These are phyloP conservation scores for Sitobion miscanthi DNA, from an alignment of 1,140 invertebrate genomes.

Conservation along the genomic window DNA sequence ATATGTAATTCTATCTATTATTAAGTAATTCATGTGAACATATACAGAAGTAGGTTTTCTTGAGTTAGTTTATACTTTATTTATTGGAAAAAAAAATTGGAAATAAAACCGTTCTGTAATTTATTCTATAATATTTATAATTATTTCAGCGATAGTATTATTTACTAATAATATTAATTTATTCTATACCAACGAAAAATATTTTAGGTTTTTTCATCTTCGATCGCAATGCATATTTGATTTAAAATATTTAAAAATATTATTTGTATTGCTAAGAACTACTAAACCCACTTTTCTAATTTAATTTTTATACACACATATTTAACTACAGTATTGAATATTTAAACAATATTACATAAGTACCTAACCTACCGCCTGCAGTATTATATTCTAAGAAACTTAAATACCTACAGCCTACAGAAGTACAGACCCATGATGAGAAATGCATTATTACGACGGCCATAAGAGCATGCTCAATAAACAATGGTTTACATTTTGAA, in stretches of 20 bases:
- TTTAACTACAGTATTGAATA: neutral
- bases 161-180: neutral
- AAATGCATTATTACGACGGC: neutral
- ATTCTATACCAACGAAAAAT: neutral
- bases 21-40: neutral
- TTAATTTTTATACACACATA: neutral
- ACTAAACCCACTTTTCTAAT: neutral
- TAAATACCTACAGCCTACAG: neutral
- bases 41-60: neutral
- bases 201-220: no score
- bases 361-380: neutral
- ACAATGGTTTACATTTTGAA: constrained; percentile 8
- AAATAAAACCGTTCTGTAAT: neutral
- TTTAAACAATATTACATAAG: neutral
- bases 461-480: neutral
- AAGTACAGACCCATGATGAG: neutral
- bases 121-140: neutral
- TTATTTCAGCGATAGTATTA: neutral
- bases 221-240: neutral
- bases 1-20: neutral
- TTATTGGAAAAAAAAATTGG: neutral
- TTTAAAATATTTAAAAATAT: neutral
- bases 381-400: neutral
- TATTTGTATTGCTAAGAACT: neutral
- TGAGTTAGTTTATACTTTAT: neutral